Percentiles rank a stretch among this genome's conserved stretches.
Conservation (phyloP, 1,140 invertebrate genomes). For the Plectus sambesii region DNA sequence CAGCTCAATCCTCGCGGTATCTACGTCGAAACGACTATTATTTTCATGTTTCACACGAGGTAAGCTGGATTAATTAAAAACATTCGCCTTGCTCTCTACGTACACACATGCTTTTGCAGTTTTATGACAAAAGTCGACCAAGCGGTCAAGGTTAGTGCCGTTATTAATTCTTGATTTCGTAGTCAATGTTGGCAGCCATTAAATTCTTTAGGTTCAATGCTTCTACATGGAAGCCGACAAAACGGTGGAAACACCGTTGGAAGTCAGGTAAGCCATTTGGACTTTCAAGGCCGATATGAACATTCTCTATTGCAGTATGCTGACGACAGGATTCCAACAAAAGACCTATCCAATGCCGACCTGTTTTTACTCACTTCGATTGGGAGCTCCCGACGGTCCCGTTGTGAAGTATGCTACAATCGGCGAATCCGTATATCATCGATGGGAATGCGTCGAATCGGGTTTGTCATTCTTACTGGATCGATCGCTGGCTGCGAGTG, state of each 20-base stretch:
- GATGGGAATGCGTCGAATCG: conserved; percentile 45
- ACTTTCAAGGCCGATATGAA: neutral
- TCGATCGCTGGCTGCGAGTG: too few relatives aligned
- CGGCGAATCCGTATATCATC: conserved; percentile 41
- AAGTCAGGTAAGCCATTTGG: conserved; percentile 34
- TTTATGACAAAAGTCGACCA: conserved; percentile 46
- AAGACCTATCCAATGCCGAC: conserved; percentile 43
- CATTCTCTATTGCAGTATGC: conserved; percentile 32
- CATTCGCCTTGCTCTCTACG: conserved; percentile 9
- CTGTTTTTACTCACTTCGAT: conserved; percentile 43
- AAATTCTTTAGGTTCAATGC: conserved; percentile 42
- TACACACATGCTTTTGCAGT: conserved; percentile 15
- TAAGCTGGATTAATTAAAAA: conserved; percentile 18
- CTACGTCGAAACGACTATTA: conserved; percentile 44
- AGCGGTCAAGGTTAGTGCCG: conserved; percentile 41
- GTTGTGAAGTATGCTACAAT: conserved; percentile 40
- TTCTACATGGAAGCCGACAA: conserved; percentile 46
- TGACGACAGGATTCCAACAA: conserved; percentile 43
- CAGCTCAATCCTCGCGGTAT: conserved; percentile 43
- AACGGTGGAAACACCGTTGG: conserved; percentile 37
- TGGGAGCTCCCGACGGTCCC: conserved; percentile 40
- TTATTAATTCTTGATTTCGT: too few relatives aligned
- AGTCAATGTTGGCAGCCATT: too few relatives aligned
- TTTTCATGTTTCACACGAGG: conserved; percentile 44
- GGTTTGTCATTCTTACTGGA: too few relatives aligned